Percentiles rank a stretch among this genome's conserved stretches.
Conservation (phyloP, 1,140 invertebrate species). For the Eulimnadia texana region DNA sequence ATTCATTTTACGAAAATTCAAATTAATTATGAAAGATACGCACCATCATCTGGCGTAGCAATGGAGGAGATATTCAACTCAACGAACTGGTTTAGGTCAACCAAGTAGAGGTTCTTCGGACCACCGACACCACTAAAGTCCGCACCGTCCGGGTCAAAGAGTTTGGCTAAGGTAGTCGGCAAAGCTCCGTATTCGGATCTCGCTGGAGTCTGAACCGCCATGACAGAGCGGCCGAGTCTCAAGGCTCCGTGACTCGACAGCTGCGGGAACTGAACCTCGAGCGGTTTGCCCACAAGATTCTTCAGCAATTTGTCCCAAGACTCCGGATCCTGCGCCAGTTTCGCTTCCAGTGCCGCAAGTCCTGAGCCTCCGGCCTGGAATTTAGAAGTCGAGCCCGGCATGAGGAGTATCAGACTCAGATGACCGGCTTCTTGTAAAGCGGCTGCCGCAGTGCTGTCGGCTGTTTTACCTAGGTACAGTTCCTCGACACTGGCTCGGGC, state of each 20-base stretch:
- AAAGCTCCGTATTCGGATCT: not conserved
- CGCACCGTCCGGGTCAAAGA: slow-evolving; percentile 9
- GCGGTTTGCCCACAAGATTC: not conserved
- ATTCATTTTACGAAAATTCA: too few species aligned
- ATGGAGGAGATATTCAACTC: slow-evolving; percentile 7
- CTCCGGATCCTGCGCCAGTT: slow-evolving; percentile 1
- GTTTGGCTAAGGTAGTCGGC: not conserved
- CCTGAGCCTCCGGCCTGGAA: slow-evolving; percentile 13
- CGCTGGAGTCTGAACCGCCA: not conserved
- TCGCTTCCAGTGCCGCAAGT: slow-evolving; percentile 5
- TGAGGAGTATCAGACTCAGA: slow-evolving; percentile 9
- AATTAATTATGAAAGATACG: not conserved
- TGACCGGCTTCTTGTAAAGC: slow-evolving; percentile 3
- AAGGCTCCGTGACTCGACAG: not conserved
- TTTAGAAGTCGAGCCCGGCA: slow-evolving; percentile 8
- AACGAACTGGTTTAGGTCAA: slow-evolving; percentile 4
- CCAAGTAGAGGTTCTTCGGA: not conserved
- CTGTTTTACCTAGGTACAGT: not conserved
- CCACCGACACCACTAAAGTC: slow-evolving; percentile 11
- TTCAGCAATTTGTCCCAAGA: slow-evolving; percentile 9
- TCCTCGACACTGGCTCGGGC: not conserved
- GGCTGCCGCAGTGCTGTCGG: not conserved
- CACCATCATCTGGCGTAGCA: not conserved
- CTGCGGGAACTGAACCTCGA: slow-evolving; percentile 6
- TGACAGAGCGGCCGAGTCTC: not conserved